Evolutionary conservation across 2,888 invertebrate genomes (phyloP), one percentile per base, ranked within the genome.

Genomic region (Andrena camellia): DNA sequence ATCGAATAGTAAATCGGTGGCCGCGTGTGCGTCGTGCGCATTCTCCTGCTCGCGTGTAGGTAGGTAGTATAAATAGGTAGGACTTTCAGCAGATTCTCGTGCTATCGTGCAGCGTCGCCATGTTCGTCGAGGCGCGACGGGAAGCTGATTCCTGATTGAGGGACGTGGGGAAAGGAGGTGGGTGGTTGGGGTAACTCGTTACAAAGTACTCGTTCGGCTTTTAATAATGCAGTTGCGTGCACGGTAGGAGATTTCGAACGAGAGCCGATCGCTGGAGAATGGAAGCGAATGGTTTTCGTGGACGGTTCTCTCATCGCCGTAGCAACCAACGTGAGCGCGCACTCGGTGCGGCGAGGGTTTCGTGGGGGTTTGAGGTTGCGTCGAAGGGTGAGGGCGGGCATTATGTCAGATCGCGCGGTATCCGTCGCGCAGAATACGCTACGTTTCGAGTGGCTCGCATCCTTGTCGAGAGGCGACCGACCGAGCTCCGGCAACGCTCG

Each of bases 401-500:
- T 82, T 76, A 85, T 84, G 86, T 78, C 72, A 73, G 74, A 86
- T 86, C 75, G 81, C 81, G 85, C 74, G 85, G 76, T 67, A 81
- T 78, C 60, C 82, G 70, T 76, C 63, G 75, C 54, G 72, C 63
- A 54, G 78, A 81, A 78, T 71, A 77, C 80, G 77, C 73, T 77
- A 80, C 81, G 84, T 92, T 90, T 90, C 90, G 92, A 93, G 92
- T 92, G 91, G 92, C 89, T 91, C 89, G 88, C 89, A 88, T 90
- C 83, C 87, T 91, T 90, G 90, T 93, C 86, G 88, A 84, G 88
- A 91, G 90, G 90, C 92, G 92, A 90, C 90, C 92, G 84, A 88
- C 83, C 90, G 90, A 87, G 85, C 84, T 71, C 76, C 85, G 77
- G 80, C 78, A 88, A 89, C 57, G 86, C 88, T 90, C 88, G 85